phyloP scores from a whole-genome alignment of 2,888 invertebrate species.

The Electrophaes corylata region DNA sequence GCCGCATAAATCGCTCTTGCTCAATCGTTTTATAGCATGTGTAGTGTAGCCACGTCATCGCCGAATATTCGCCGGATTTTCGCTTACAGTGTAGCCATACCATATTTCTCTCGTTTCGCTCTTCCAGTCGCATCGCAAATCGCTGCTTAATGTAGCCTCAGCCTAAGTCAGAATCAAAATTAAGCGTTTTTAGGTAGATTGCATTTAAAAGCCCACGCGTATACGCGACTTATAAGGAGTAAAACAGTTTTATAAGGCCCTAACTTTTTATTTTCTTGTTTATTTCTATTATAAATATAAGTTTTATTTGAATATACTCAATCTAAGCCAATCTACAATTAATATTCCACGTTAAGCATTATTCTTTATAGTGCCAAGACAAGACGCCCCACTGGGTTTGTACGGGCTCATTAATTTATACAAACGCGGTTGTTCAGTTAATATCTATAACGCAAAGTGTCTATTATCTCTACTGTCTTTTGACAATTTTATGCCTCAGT shows the following conservation, averaged over 20 bases:
- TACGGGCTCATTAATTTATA: constrained; percentile 40
- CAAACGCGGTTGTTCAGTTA: constrained; percentile 13
- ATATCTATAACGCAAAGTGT: constrained; percentile 39
- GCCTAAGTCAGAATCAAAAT: no score
- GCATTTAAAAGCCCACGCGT: neutral
- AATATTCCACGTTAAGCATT: constrained; percentile 41
- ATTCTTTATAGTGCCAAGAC: constrained; percentile 23
- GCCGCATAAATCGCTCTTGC: no score
- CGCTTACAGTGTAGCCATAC: no score
- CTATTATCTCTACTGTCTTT: constrained; percentile 46
- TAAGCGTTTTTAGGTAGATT: no score
- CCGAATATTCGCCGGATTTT: no score
- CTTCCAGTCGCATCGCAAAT: no score
- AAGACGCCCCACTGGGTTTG: constrained; percentile 31
- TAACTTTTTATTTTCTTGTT: neutral
- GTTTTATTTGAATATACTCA: neutral
- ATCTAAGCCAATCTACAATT: constrained; percentile 12
- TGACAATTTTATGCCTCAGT: constrained; percentile 50
- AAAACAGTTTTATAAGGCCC: neutral
- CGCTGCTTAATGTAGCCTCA: no score
- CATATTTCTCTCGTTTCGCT: no score
- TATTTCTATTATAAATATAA: neutral
- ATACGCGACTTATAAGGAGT: neutral
- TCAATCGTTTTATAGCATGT: no score
- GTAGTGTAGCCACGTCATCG: no score